phyloP scores from a whole-genome alignment of 2,797 vertebrate genomes.

The Anguilla obscura region DNA sequence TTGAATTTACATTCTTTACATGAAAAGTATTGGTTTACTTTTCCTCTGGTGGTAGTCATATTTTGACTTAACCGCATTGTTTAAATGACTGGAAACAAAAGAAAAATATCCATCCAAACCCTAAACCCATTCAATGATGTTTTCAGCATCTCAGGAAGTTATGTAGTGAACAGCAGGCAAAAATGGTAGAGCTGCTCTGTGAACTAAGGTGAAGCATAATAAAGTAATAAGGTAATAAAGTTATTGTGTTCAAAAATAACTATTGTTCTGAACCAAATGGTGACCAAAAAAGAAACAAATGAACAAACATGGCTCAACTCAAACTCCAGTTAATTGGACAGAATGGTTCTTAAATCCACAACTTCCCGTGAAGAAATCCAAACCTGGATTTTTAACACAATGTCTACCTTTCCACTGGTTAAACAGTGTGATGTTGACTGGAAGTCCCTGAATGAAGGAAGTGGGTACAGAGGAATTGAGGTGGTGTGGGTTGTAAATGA shows the following conservation, averaged over 20 bases:
- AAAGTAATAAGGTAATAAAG: background rate
- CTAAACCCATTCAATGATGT: background rate
- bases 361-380: background rate
- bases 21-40: background rate
- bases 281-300: background rate
- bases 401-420: background rate
- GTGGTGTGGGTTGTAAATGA: conserved; percentile 23
- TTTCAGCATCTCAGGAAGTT: background rate
- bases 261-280: background rate
- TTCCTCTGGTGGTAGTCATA: background rate
- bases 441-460: background rate
- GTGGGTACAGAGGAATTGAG: background rate
- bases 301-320: background rate
- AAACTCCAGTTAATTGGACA: background rate
- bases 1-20: background rate
- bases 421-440: background rate
- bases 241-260: background rate
- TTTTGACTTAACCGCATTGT: background rate
- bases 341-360: background rate
- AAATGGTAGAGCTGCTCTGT: background rate
- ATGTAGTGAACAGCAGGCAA: background rate
- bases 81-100: background rate
- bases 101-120: background rate
- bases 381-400: background rate
- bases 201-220: background rate